phyloP scores from a whole-genome alignment of 2,888 invertebrate species.

The Drosophila subquinaria region DNA sequence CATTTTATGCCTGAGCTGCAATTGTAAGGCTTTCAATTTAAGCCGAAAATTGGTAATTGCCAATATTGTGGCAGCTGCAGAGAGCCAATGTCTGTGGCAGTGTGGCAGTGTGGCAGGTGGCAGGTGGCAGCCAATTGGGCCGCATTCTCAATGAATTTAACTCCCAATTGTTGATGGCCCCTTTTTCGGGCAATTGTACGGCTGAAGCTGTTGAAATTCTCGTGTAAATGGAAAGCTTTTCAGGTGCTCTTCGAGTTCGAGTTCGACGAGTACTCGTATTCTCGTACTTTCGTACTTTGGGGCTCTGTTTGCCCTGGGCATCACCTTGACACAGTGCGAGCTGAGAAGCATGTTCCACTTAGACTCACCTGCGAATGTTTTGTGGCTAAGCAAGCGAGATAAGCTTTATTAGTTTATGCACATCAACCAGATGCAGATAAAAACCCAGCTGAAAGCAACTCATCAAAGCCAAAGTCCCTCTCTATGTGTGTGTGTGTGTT shows the following conservation, averaged over 20 bases:
- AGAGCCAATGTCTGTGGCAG: slow-evolving; percentile 32
- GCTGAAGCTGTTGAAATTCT: slow-evolving; percentile 3
- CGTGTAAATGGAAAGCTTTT: slow-evolving; percentile 22
- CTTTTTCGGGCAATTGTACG: background rate
- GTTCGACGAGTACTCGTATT: background rate
- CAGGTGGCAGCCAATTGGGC: slow-evolving; percentile 30
- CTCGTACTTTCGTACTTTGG: background rate
- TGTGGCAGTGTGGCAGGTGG: slow-evolving; percentile 7
- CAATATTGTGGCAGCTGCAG: slow-evolving; percentile 60
- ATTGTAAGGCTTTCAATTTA: slow-evolving; percentile 78
- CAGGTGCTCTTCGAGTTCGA: background rate
- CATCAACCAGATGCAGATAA: slow-evolving; percentile 35
- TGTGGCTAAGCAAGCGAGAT: slow-evolving; percentile 59
- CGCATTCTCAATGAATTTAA: slow-evolving; percentile 28
- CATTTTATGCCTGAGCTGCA: slow-evolving; percentile 72
- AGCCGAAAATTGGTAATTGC: slow-evolving; percentile 74
- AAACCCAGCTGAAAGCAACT: slow-evolving; percentile 37
- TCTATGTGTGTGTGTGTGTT: background rate
- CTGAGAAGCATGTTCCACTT: slow-evolving; percentile 37
- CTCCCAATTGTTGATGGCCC: slow-evolving; percentile 30
- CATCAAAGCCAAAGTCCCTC: slow-evolving; percentile 33
- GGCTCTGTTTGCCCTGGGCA: background rate
- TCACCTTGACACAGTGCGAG: slow-evolving; percentile 67
- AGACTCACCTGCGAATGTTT: slow-evolving; percentile 9
- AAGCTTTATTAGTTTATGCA: slow-evolving; percentile 76